Percentiles rank a stretch among this genome's conserved stretches.
Evolutionary conservation across 1,140 invertebrate genomes (phyloP).

Genomic region (Aphelinus certus): DNA sequence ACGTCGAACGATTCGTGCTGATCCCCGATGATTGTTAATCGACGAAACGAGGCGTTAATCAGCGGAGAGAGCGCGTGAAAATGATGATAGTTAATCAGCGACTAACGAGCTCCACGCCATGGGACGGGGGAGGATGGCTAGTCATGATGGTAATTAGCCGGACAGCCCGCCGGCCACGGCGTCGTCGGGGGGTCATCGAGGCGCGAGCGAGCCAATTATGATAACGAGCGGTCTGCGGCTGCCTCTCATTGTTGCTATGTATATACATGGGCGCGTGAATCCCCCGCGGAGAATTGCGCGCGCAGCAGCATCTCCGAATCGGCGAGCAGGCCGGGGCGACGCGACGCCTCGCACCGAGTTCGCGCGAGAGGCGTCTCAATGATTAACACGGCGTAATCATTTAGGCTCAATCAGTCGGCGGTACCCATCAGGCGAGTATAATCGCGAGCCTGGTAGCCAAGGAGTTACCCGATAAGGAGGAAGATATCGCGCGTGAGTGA

Average conservation of each 20-base stretch:
- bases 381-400: slow-evolving; percentile 56
- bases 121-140: too few species aligned
- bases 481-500: slow-evolving; percentile 37
- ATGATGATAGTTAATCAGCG: too few species aligned
- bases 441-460: slow-evolving; percentile 37
- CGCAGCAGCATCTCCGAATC: background rate
- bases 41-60: too few species aligned
- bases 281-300: too few species aligned
- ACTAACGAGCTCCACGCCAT: too few species aligned
- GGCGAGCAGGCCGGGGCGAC: background rate
- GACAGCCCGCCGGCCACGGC: too few species aligned
- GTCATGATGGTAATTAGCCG: too few species aligned
- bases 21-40: too few species aligned
- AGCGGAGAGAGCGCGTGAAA: too few species aligned
- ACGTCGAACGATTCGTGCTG: too few species aligned
- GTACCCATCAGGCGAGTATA: slow-evolving; percentile 54
- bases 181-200: background rate
- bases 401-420: slow-evolving; percentile 59
- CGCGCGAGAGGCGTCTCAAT: slow-evolving; percentile 42
- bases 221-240: background rate
- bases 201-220: slow-evolving; percentile 12
- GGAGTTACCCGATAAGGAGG: slow-evolving; percentile 42
- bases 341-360: slow-evolving; percentile 31
- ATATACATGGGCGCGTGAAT: too few species aligned
- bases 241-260: background rate